Evolutionary conservation across 1,140 invertebrate species (phyloP), one percentile per base, ranked within the genome.

Genomic region (Eulimnadia texana): DNA sequence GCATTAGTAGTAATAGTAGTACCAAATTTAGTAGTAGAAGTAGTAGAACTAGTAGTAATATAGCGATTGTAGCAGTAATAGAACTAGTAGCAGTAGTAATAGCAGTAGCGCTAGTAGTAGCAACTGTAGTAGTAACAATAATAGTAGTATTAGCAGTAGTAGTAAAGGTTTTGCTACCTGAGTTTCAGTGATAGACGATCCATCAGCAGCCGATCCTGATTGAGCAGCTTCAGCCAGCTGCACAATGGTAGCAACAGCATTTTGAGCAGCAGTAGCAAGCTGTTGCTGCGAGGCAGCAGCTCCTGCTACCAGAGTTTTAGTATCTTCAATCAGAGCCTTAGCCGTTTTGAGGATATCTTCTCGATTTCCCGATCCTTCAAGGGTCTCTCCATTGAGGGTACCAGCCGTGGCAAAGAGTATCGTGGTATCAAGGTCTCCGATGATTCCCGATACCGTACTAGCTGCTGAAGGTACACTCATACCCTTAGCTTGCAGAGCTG

Each of bases 341-440:
- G 96, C 96, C 0, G 95, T 98, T 75, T 97, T 98, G 50, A 99
- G 72, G 64, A 99, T 99, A 70, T 88, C 89, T 73, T 99, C 95
- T 27, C 93, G 78, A 72, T 93, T 88, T 72, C 90, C 87, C 1
- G 84, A 85, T 64, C 97, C 93, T 50, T 80, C 79, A 67, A 93
- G 90, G 66, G 86, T 86, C 67, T 98, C 93, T 0, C 94, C 86
- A 70, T 96, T 91, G 1, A 99, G 77, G 2, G 95, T 98, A 3
- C 94, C 96, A 13, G 95, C 93, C 1, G 93, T 96, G 11, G 97
- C 97, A 74, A 99, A 99, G 84, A 99, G 90, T 58, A 99, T 99
- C 2, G 94, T 98, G 3, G 97, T 99, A 70, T 99, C 95, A 28
- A 99, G 76, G 74, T 99, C 96, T 0, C 88, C 94, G 66, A 99